Percentiles rank a stretch among this genome's conserved stretches.
Conservation (phyloP, 2,888 invertebrate species). For the Meganola albula region DNA sequence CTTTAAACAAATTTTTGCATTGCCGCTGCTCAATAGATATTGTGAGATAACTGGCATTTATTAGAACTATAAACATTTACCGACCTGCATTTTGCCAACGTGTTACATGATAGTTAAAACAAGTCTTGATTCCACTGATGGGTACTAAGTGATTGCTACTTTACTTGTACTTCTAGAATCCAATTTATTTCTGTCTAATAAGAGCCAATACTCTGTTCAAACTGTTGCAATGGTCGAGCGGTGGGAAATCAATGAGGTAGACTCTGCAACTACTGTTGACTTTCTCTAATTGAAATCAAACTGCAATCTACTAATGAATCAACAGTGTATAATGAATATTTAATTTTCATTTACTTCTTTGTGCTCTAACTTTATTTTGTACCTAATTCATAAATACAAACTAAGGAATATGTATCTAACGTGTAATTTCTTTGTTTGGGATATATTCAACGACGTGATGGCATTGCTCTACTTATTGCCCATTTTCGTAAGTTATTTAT, state of each 20-base stretch:
- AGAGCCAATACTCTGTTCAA: conserved; percentile 24
- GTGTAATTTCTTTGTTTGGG: conserved; percentile 37
- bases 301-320: conserved; percentile 52
- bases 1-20: too few relatives aligned
- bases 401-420: neutral
- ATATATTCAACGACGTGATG: conserved; percentile 30
- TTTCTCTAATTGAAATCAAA: conserved; percentile 64
- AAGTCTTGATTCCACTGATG: too few relatives aligned
- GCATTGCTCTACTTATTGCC: conserved; percentile 27
- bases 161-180: too few relatives aligned
- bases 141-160: too few relatives aligned
- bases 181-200: neutral
- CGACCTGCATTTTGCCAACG: too few relatives aligned
- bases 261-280: conserved; percentile 48
- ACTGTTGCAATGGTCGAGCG: conserved; percentile 27
- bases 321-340: too few relatives aligned
- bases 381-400: neutral
- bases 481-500: conserved; percentile 30
- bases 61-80: too few relatives aligned
- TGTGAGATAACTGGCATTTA: too few relatives aligned
- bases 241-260: conserved; percentile 46
- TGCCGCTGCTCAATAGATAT: too few relatives aligned
- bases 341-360: conserved; percentile 30
- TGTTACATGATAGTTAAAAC: too few relatives aligned
- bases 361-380: too few relatives aligned